These are phyloP conservation scores for Lasiommata megera DNA, from an alignment of 2,888 invertebrate genomes.

Conservation along the genomic window DNA sequence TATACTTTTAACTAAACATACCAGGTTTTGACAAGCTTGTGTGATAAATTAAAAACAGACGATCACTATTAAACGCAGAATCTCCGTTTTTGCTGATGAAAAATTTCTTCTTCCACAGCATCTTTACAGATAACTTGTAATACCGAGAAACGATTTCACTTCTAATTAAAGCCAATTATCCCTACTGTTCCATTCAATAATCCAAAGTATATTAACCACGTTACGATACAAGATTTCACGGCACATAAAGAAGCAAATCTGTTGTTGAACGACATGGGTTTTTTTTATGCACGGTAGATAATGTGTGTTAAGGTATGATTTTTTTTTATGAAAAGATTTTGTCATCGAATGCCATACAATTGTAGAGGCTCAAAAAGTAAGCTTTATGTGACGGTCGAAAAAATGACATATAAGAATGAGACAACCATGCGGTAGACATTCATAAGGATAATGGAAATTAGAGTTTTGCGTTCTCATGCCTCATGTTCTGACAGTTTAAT, in stretches of 20 bases:
- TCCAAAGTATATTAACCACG: slow-evolving; percentile 10
- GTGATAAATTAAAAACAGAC: not conserved
- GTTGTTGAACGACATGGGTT: too few relatives aligned
- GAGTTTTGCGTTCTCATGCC: slow-evolving; percentile 19
- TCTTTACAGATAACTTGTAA: slow-evolving; percentile 3
- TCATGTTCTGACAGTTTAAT: slow-evolving; percentile 28
- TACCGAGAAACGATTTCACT: slow-evolving; percentile 14
- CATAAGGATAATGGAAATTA: slow-evolving; percentile 14
- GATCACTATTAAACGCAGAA: not conserved
- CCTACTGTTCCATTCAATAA: slow-evolving; percentile 9
- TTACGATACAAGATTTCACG: slow-evolving; percentile 1
- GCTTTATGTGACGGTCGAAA: too few relatives aligned
- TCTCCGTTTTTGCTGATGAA: not conserved
- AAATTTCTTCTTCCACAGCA: slow-evolving; percentile 8
- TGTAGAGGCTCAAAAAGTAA: too few relatives aligned
- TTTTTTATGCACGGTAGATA: too few relatives aligned
- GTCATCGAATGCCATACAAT: not conserved
- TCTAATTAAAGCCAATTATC: slow-evolving; percentile 11
- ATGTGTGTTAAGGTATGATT: too few relatives aligned
- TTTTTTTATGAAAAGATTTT: too few relatives aligned
- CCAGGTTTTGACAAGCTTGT: not conserved
- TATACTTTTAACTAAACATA: not conserved
- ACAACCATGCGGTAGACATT: slow-evolving; percentile 27
- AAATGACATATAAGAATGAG: not conserved
- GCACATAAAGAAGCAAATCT: not conserved